These are phyloP conservation scores for Alviniconcha marisindica DNA, from an alignment of 1,140 invertebrate genomes.

Conservation along the genomic window DNA sequence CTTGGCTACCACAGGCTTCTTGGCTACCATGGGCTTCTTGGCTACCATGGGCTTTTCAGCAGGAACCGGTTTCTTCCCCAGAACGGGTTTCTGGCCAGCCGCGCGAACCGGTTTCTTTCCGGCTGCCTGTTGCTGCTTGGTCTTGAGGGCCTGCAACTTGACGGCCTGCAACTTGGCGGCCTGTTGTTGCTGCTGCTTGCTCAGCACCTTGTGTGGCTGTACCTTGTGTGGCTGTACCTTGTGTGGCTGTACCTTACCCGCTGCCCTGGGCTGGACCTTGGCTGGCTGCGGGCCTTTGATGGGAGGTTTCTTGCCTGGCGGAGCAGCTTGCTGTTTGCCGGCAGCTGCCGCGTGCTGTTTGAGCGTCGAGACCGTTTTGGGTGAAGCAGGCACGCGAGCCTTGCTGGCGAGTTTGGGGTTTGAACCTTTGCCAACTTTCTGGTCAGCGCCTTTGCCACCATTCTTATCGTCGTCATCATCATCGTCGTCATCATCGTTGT, in stretches of 20 bases:
- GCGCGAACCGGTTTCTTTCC: background rate
- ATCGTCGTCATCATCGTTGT: constrained; percentile 14
- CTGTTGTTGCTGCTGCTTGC: background rate
- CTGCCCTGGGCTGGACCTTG: background rate
- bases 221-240: background rate
- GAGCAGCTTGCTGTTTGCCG: background rate
- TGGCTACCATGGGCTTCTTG: too few relatives aligned
- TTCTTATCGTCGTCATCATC: constrained; percentile 14
- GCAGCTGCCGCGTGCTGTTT: background rate
- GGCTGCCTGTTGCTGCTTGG: background rate
- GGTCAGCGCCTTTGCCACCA: background rate
- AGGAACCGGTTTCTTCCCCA: too few relatives aligned
- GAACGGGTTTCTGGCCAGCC: background rate
- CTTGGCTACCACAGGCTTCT: background rate
- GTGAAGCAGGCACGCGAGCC: too few relatives aligned
- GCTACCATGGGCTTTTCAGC: too few relatives aligned
- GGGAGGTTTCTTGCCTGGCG: constrained; percentile 1
- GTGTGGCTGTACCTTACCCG: background rate
- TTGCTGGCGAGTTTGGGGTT: background rate
- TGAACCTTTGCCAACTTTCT: background rate
- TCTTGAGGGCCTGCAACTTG: background rate
- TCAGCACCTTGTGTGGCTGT: background rate
- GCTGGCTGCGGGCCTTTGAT: background rate
- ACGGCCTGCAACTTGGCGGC: background rate
- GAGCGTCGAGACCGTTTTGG: too few relatives aligned